Evolutionary conservation across 2,797 vertebrate species (phyloP), one percentile per base, ranked within the genome.

Genomic region (Graptemys geographica): DNA sequence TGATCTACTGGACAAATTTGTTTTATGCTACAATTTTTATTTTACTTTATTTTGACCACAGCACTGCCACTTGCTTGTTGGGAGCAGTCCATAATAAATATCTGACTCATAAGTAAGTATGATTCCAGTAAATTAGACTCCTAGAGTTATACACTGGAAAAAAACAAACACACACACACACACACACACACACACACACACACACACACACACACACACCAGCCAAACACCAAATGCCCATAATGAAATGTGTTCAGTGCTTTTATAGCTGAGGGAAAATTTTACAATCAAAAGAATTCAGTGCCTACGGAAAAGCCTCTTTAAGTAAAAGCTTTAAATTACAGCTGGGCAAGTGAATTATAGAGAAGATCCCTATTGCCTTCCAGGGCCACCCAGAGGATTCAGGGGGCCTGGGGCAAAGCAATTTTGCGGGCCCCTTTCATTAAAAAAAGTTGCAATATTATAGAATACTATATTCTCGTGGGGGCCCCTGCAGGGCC

Each of bases 51-150:
- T 96, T 94, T 84, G 89, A 96, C 86, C 92, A 72, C 81, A 86
- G 33, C 72, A 49, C 85, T 94, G 52, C 52, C 51, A 96, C 86
- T 92, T 83, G 79, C 83, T 91, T 65, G 52, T 88, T 25, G 79
- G 59, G 21, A 93, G 55, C 28, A 79, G 27, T 80, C 84, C 57
- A 25, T 92, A 94, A 94, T 90, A 96, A 96, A 82, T 80, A 90
- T 65, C 78, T 92, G 88, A 97, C 89, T 94, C 88, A 96, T 2
- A 81, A 97, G 95, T 97, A 97, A 95, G 84, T 92, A 78, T 81
- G 74, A 94, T 94, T 97, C 44, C 44, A 44, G 44, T 44, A 44
- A 96, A 90, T 87, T 76, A 92, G n/a, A 27, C 53, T 80, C 78
- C 84, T 56, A 9, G 3, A 90, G 89, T 90, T 86, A 92, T 49